Evolutionary conservation across 2,888 invertebrate genomes (phyloP).

Genomic region (Hemithea aestivaria): DNA sequence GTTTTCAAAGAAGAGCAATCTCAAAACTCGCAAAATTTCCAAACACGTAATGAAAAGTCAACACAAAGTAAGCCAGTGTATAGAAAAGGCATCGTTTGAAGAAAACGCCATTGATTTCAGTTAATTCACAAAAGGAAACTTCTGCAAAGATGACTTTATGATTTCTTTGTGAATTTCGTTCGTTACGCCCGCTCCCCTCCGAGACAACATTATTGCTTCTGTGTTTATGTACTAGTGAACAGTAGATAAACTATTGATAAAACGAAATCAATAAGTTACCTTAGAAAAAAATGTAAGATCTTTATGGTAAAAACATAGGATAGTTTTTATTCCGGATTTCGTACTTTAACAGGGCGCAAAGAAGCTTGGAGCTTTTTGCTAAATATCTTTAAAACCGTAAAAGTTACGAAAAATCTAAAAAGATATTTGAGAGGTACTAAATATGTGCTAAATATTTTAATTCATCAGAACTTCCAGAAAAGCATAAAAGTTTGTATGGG

Average conservation of each 20-base stretch:
- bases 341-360: too few relatives aligned
- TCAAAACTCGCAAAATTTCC: neutral
- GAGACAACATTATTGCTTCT: slow-evolving; percentile 7
- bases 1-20: too few relatives aligned
- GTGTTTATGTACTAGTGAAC: neutral
- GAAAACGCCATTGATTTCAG: slow-evolving; percentile 39
- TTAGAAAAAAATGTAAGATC: too few relatives aligned
- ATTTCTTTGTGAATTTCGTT: slow-evolving; percentile 33
- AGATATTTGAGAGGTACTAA: too few relatives aligned
- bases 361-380: too few relatives aligned
- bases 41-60: slow-evolving; percentile 5
- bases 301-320: too few relatives aligned
- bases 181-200: slow-evolving; percentile 7
- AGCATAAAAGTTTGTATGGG: too few relatives aligned
- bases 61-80: slow-evolving; percentile 2
- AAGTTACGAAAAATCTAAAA: too few relatives aligned
- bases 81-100: slow-evolving; percentile 9
- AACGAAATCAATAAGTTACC: neutral
- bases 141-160: slow-evolving; percentile 37
- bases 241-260: neutral
- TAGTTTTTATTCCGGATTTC: too few relatives aligned
- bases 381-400: too few relatives aligned
- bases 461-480: too few relatives aligned
- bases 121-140: slow-evolving; percentile 40
- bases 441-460: too few relatives aligned